Evolutionary conservation across 2,888 invertebrate genomes (phyloP).

Genomic region (Trichopria drosophilae): DNA sequence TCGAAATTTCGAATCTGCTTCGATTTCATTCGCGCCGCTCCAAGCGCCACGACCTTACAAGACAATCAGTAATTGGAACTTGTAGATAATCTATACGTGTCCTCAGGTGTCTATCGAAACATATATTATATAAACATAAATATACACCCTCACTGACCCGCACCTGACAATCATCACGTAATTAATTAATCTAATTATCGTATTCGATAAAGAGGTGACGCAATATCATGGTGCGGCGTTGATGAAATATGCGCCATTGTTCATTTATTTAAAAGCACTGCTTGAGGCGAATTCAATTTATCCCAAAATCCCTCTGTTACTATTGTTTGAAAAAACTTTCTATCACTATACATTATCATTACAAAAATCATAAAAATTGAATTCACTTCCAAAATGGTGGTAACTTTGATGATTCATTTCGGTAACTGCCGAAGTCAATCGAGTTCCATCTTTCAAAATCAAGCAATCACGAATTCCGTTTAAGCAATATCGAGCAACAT

Average conservation of each 20-base stretch:
- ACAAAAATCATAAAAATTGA: too few relatives aligned
- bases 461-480: conserved; percentile 24
- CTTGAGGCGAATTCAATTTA: background rate
- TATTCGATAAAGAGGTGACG: too few relatives aligned
- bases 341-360: too few relatives aligned
- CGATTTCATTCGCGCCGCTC: conserved; percentile 12
- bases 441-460: background rate
- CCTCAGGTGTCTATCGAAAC: too few relatives aligned
- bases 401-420: too few relatives aligned
- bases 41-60: conserved; percentile 20
- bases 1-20: conserved; percentile 3
- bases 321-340: too few relatives aligned
- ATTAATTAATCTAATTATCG: too few relatives aligned
- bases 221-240: too few relatives aligned
- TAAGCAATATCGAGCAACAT: conserved; percentile 43
- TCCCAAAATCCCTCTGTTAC: too few relatives aligned
- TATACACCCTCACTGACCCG: conserved; percentile 10
- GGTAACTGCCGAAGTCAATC: too few relatives aligned
- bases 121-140: conserved; percentile 28
- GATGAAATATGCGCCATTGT: too few relatives aligned
- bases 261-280: background rate
- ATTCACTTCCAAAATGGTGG: too few relatives aligned
- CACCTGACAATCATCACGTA: background rate
- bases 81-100: conserved; percentile 12
- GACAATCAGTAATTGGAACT: conserved; percentile 23